Percentiles rank a stretch among this genome's conserved stretches.
phyloP scores from a whole-genome alignment of 2,888 invertebrate species.

The Dione vanillae region DNA sequence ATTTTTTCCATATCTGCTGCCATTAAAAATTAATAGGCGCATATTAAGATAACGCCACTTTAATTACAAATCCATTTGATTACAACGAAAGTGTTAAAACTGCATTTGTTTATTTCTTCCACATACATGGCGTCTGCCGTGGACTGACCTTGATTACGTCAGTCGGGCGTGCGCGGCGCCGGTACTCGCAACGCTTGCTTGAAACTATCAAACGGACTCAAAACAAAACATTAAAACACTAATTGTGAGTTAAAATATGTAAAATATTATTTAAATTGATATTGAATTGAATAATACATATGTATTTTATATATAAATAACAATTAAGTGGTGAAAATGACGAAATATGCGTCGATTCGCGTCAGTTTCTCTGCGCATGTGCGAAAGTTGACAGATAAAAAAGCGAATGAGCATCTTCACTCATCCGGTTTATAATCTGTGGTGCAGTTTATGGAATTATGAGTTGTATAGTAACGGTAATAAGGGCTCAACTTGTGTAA shows the following conservation, averaged over 20 bases:
- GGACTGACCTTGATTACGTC: conserved; percentile 56
- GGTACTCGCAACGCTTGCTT: conserved; percentile 29
- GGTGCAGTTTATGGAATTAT: conserved; percentile 9
- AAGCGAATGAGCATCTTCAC: conserved; percentile 25
- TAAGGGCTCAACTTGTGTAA: conserved; percentile 2
- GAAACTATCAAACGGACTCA: conserved; percentile 21
- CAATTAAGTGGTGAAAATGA: not conserved
- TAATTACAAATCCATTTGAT: not conserved
- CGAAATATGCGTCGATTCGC: conserved; percentile 4
- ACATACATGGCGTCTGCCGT: conserved; percentile 18
- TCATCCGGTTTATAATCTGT: conserved; percentile 19
- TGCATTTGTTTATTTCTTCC: conserved; percentile 8
- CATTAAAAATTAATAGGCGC: conserved; percentile 11
- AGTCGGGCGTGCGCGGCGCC: conserved; percentile 42
- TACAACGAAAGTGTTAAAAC: not conserved
- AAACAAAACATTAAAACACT: conserved; percentile 30
- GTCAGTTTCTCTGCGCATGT: conserved; percentile 25
- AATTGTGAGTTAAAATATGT: conserved; percentile 26
- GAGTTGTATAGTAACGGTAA: not conserved
- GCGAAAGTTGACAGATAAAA: conserved; percentile 18
- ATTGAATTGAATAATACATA: not conserved
- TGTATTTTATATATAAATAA: not conserved
- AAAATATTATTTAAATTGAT: not conserved
- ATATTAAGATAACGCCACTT: conserved; percentile 7
- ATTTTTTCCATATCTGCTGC: not conserved